These are phyloP conservation scores for Hypotaenidia philippensis DNA, from an alignment of 2,797 vertebrate genomes.

Conservation along the genomic window DNA sequence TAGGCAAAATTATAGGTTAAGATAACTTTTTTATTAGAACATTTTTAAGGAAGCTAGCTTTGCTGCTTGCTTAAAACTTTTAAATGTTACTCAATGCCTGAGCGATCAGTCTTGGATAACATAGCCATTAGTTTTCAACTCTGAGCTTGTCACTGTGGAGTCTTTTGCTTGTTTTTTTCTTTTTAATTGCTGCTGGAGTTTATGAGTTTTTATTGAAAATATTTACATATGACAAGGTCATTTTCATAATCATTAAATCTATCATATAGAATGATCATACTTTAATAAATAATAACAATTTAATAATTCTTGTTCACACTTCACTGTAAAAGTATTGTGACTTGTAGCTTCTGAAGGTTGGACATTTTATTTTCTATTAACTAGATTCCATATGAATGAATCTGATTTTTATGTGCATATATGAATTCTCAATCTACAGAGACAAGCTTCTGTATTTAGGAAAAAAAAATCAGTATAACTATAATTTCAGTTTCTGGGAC, in stretches of 20 bases:
- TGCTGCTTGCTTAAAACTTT: not conserved
- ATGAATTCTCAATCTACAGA: not conserved
- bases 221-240: not conserved
- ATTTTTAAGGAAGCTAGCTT: not conserved
- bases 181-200: not conserved
- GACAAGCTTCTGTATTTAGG: not conserved
- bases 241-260: not conserved
- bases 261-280: not conserved
- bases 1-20: not conserved
- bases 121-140: not conserved
- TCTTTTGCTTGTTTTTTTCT: not conserved
- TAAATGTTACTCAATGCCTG: not conserved
- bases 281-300: not conserved
- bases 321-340: not conserved
- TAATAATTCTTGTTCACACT: not conserved
- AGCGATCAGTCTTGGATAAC: rapidly evolving
- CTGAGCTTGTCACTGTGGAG: not conserved
- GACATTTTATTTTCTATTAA: not conserved
- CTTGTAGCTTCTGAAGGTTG: not conserved
- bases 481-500: not conserved
- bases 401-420: not conserved
- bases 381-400: not conserved
- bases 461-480: not conserved
- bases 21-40: not conserved
- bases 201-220: not conserved